A percentile compares a stretch with the other conserved stretches of the same genome.
Evolutionary conservation across 92 coral and sea anemone genomes (phyloP).

Genomic region (Parazoanthus swiftii): DNA sequence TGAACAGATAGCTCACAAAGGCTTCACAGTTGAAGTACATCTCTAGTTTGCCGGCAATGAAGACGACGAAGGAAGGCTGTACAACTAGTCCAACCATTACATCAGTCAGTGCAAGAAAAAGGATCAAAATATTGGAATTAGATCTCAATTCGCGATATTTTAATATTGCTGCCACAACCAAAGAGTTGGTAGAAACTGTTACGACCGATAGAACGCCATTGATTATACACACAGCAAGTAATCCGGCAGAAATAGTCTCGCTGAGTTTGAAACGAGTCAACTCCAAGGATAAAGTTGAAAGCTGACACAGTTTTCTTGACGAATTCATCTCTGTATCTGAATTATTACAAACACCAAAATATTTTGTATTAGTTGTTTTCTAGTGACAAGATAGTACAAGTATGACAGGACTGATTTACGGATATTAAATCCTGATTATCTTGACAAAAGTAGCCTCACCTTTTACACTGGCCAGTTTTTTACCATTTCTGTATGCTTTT

Average conservation of each 20-base stretch:
- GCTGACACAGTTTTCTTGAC: too few relatives aligned
- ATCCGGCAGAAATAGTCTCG: background rate
- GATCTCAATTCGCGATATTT: slow-evolving; percentile 33
- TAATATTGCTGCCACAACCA: slow-evolving; percentile 24
- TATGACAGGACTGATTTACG: too few relatives aligned
- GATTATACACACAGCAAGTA: background rate
- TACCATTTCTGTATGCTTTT: too few relatives aligned
- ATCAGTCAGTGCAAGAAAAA: slow-evolving; percentile 39
- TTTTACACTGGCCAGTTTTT: too few relatives aligned
- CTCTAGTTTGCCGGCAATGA: slow-evolving; percentile 42
- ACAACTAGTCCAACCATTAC: slow-evolving; percentile 26
- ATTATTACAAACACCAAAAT: too few relatives aligned
- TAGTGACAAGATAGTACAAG: too few relatives aligned
- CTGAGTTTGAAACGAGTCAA: slow-evolving; percentile 29
- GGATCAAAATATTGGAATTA: background rate
- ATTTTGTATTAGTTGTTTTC: too few relatives aligned
- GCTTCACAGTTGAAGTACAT: slow-evolving; percentile 35
- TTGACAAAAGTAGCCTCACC: too few relatives aligned
- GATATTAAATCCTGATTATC: too few relatives aligned
- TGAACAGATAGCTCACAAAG: slow-evolving; percentile 36
- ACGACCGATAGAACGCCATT: slow-evolving; percentile 10
- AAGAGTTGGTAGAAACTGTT: slow-evolving; percentile 34
- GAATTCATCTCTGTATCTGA: too few relatives aligned
- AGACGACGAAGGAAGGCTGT: slow-evolving; percentile 22
- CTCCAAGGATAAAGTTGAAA: slow-evolving; percentile 43